Conservation (phyloP, 2,113 vertebrate genomes). For the Pseudois nayaur region DNA sequence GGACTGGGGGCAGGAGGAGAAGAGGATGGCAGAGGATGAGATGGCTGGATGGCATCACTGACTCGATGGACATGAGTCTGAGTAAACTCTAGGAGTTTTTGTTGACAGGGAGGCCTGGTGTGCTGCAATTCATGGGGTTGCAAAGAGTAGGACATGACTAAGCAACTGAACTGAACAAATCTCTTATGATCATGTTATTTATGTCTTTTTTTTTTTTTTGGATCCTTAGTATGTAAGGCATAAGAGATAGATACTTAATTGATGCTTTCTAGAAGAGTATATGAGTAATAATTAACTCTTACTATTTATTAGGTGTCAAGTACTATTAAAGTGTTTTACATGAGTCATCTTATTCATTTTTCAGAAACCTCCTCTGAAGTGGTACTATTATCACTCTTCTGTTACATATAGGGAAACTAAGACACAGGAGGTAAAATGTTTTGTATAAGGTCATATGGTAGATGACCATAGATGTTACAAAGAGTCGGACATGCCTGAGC, state of each 20-base stretch:
- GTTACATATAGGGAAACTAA: neutral
- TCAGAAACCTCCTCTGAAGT: neutral
- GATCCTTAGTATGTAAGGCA: neutral
- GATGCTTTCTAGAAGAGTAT: neutral
- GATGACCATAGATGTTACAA: too few species aligned
- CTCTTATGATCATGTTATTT: neutral
- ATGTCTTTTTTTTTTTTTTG: neutral
- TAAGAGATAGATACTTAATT: neutral
- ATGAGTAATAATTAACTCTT: neutral
- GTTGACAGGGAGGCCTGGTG: too few species aligned
- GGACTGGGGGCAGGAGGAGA: too few species aligned
- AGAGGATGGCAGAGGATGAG: too few species aligned
- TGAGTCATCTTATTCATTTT: neutral
- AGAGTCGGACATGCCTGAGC: too few species aligned
- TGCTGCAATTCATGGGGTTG: accelerated
- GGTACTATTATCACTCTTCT: neutral
- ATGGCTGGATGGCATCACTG: too few species aligned
- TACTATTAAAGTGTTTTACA: neutral
- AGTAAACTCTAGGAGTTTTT: too few species aligned
- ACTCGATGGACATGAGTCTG: too few species aligned
- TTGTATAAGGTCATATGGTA: neutral
- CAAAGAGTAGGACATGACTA: too few species aligned
- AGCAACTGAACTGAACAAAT: neutral
- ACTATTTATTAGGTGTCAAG: neutral
- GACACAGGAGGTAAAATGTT: neutral